Evolutionary conservation across 2,888 invertebrate genomes (phyloP).

Genomic region (Heliconius ismenius): DNA sequence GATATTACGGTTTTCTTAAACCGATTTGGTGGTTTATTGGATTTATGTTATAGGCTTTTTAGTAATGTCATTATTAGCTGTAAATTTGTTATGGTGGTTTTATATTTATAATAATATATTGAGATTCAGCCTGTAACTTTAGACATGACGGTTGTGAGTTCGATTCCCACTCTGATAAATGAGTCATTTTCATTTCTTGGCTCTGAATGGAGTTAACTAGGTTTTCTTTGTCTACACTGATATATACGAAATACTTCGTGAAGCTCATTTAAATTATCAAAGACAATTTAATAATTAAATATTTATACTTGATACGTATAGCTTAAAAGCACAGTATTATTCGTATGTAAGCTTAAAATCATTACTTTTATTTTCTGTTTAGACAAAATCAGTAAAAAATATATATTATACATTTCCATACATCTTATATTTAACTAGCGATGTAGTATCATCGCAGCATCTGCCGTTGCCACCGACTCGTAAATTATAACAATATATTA

Average conservation of each 20-base stretch:
- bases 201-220: too few relatives aligned
- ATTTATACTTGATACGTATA: not conserved
- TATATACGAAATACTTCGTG: too few relatives aligned
- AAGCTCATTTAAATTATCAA: too few relatives aligned
- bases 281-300: not conserved
- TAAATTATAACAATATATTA: slow-evolving; percentile 16
- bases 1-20: not conserved
- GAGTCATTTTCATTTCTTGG: too few relatives aligned
- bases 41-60: not conserved
- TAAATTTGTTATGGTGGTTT: not conserved
- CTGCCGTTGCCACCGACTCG: slow-evolving; percentile 17
- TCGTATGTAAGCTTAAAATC: not conserved
- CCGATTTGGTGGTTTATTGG: not conserved
- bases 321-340: not conserved
- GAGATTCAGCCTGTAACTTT: not conserved
- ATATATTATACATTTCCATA: not conserved
- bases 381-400: not conserved
- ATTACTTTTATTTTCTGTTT: too few relatives aligned
- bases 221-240: too few relatives aligned
- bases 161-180: too few relatives aligned
- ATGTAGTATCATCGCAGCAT: slow-evolving; percentile 1
- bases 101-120: not conserved
- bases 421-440: not conserved
- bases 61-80: not conserved
- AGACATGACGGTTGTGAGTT: too few relatives aligned